Evolutionary conservation across 53 echinoderm and acorn worm species (phyloP).

Genomic region (Actinopyga echinites): DNA sequence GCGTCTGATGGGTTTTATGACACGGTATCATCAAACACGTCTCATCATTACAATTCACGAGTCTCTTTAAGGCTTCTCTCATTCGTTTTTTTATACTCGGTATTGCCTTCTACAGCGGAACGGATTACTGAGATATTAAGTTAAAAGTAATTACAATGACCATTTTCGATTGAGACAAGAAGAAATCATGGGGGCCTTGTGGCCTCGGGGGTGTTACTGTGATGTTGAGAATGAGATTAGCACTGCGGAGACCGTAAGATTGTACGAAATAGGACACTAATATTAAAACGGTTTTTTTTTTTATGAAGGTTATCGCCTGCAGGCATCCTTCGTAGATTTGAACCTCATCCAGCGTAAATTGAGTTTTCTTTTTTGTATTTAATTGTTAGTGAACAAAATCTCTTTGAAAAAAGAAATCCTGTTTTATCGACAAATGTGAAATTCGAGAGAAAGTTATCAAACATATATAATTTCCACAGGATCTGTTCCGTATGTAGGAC

Average conservation of each 20-base stretch:
- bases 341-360: slow-evolving; percentile 22
- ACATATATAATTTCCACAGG: too few species aligned
- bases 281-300: slow-evolving; percentile 22
- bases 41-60: too few species aligned
- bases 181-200: slow-evolving; percentile 1
- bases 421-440: slow-evolving; percentile 10
- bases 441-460: too few species aligned
- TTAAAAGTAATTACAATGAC: slow-evolving; percentile 34
- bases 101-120: too few species aligned
- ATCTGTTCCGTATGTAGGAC: too few species aligned
- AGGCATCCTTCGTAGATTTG: slow-evolving; percentile 15
- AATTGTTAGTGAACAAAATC: not conserved
- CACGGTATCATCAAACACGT: too few species aligned
- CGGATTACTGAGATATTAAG: slow-evolving; percentile 6
- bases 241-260: not conserved
- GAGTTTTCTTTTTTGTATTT: slow-evolving; percentile 3
- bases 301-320: slow-evolving; percentile 22
- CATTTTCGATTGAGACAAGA: not conserved
- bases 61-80: too few species aligned
- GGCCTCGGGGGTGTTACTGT: slow-evolving; percentile 13
- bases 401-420: slow-evolving; percentile 7
- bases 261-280: slow-evolving; percentile 27
- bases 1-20: too few species aligned
- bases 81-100: too few species aligned
- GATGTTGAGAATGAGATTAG: slow-evolving; percentile 22